Evolutionary conservation across 2,113 vertebrate genomes (phyloP).

Genomic region (Columba janthina): DNA sequence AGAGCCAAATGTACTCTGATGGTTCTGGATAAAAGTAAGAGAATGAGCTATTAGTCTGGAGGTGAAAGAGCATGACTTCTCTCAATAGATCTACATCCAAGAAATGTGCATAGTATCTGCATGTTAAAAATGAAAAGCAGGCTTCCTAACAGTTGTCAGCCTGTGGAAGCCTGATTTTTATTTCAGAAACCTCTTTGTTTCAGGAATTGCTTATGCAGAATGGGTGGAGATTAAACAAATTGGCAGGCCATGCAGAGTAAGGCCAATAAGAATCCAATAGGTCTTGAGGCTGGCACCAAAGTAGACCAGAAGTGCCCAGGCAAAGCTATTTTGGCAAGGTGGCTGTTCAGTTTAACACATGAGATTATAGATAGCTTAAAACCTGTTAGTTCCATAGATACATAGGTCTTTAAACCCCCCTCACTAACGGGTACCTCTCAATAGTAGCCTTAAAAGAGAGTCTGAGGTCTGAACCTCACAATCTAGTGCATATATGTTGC

Average conservation of each 20-base stretch:
- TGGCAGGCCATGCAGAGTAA: not conserved
- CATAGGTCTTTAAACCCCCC: not conserved
- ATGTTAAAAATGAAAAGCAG: not conserved
- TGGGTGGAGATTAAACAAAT: not conserved
- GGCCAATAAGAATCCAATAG: not conserved
- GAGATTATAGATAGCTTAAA: not conserved
- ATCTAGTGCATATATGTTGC: not conserved
- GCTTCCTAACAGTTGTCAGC: not conserved
- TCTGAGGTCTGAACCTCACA: not conserved
- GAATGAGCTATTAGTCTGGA: not conserved
- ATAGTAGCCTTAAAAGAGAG: not conserved
- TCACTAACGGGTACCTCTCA: not conserved
- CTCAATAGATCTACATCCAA: not conserved
- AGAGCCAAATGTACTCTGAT: not conserved
- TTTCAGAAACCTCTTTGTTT: not conserved
- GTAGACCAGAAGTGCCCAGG: not conserved
- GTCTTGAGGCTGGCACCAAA: not conserved
- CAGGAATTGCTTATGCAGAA: not conserved
- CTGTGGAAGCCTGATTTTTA: not conserved
- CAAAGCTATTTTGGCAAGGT: not conserved
- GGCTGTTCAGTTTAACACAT: not conserved
- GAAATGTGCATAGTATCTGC: not conserved
- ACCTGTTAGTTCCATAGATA: not conserved
- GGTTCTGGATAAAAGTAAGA: not conserved
- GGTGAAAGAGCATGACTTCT: not conserved